Evolutionary conservation across 1,140 invertebrate genomes (phyloP).

Genomic region (Hycleus phaleratus): DNA sequence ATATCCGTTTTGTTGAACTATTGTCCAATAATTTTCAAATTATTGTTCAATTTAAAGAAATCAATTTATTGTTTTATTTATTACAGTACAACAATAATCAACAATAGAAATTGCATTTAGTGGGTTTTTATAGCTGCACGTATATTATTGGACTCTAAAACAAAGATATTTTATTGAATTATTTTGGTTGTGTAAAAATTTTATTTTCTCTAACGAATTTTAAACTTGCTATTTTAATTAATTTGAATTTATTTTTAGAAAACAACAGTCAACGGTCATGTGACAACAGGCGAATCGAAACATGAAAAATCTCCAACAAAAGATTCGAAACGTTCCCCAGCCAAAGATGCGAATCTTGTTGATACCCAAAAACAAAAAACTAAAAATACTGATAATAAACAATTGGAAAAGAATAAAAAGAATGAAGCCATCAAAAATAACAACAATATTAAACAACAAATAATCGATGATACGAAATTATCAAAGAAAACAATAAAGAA

Average conservation of each 20-base stretch:
- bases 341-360: conserved; percentile 42
- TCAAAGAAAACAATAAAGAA: conserved; percentile 48
- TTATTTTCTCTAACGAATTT: too few species aligned
- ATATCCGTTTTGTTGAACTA: too few species aligned
- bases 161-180: too few species aligned
- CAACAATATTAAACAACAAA: conserved; percentile 35
- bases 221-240: neutral
- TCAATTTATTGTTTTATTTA: too few species aligned
- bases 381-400: conserved; percentile 38
- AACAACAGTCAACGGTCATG: conserved; percentile 42
- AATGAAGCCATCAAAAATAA: conserved; percentile 40
- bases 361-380: conserved; percentile 44
- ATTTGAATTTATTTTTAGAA: conserved; percentile 39
- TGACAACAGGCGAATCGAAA: conserved; percentile 32
- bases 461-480: conserved; percentile 45
- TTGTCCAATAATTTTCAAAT: too few species aligned
- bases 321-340: conserved; percentile 42
- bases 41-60: too few species aligned
- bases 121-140: too few species aligned
- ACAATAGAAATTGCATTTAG: too few species aligned
- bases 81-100: too few species aligned
- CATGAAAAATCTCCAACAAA: conserved; percentile 44
- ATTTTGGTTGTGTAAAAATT: too few species aligned
- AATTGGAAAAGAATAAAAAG: conserved; percentile 43
- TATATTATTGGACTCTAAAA: too few species aligned